Evolutionary conservation across 2,888 invertebrate species (phyloP).

Genomic region (Phragmatobia fuliginosa): DNA sequence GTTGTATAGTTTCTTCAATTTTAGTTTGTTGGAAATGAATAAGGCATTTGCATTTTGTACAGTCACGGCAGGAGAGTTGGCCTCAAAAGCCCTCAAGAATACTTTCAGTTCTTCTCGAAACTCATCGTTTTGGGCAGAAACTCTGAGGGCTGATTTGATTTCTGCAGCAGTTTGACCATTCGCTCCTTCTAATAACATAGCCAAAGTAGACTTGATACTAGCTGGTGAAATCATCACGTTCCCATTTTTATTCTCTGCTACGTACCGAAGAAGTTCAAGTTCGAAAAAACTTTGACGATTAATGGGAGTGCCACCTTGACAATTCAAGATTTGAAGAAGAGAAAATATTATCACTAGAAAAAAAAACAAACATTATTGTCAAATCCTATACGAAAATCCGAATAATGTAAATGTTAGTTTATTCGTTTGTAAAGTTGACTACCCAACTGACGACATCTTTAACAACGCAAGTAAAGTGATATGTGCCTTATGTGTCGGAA

Average conservation of each 20-base stretch:
- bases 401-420: not conserved
- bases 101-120: constrained; percentile 69
- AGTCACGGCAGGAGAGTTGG: constrained; percentile 59
- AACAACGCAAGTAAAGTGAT: not conserved
- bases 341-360: constrained; percentile 50
- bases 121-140: constrained; percentile 74
- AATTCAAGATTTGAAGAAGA: constrained; percentile 58
- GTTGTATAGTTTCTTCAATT: constrained; percentile 76
- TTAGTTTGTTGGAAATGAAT: constrained; percentile 77
- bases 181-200: constrained; percentile 88
- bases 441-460: not conserved
- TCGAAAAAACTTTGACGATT: constrained; percentile 85
- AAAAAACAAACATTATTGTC: not conserved
- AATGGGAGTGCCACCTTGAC: constrained; percentile 47
- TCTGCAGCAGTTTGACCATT: constrained; percentile 85
- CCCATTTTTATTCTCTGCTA: constrained; percentile 70
- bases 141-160: constrained; percentile 85
- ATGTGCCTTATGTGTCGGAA: too few species aligned
- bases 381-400: not conserved
- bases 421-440: not conserved
- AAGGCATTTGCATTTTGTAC: constrained; percentile 82
- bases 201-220: constrained; percentile 88
- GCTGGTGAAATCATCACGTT: constrained; percentile 89
- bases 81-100: constrained; percentile 65
- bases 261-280: constrained; percentile 83